Base-by-base conservation (phyloP, 2,888 invertebrate species). In the Endotricha flammealis region DNA sequence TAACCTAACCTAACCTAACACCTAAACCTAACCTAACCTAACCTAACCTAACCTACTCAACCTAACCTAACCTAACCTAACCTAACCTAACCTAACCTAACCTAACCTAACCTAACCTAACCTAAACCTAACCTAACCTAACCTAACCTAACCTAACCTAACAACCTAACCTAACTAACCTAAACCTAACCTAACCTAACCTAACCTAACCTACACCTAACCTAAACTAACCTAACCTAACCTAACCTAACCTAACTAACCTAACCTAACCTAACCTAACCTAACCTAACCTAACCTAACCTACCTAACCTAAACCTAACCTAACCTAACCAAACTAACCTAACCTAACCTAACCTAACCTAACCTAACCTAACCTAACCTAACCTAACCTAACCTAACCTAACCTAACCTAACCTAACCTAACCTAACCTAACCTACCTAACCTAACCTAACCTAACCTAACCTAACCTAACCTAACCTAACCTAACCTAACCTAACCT, bases 141-240 rank as follows among this genome's bases (percentile, higher is more conserved):
- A 38, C 42, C 39, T 39, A 42, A 39, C 42, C 39, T 42, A 42
- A 39, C 42, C 42, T 41, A 41, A 41, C 41, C 25, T 25, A n/a
- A 12, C 12, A 16, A 11, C 27, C 42, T 42, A 42, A 42, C 42
- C 42, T 42, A 42, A 42, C 42, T 38, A 38, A 42, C 38, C 42
- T 38, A 38, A 42, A 42, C 42, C 42, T 38, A 42, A 42, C 42
- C 42, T 42, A 42, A 42, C 41, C 41, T 42, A 42, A 42, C 41
- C 42, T 42, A 42, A 43, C 42, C 42, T 42, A 42, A 42, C 42
- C 42, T 39, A 42, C n/a, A 42, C 42, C 42, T 42, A 42, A 42
- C 42, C 42, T 42, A 42, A 42, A 38, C 41, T 42, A 42, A 38
- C 41, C 38, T 38, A 42, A 38, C 42, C 42, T 42, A 42, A 42